These are phyloP conservation scores for Diachasma alloeum DNA, from an alignment of 1,140 invertebrate species.

Conservation along the genomic window DNA sequence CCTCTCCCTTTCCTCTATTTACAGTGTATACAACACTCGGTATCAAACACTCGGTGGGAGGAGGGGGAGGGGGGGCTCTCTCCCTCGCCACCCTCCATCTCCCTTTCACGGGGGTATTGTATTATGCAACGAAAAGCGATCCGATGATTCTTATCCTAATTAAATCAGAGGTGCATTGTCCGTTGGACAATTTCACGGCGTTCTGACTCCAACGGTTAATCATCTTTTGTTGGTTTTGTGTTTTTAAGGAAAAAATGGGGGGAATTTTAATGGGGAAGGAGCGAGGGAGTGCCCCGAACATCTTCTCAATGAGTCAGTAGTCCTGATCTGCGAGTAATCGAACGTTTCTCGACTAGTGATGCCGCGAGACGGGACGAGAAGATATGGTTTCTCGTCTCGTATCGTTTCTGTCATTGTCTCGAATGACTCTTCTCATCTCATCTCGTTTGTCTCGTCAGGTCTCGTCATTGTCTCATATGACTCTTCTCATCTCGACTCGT, in stretches of 20 bases:
- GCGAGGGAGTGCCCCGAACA: neutral
- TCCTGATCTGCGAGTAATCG: neutral
- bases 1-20: conserved; percentile 15
- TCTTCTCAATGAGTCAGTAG: no score
- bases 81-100: neutral
- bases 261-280: neutral
- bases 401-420: no score
- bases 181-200: conserved; percentile 29
- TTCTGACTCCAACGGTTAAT: no score
- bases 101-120: neutral
- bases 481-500: no score
- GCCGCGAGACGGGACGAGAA: no score
- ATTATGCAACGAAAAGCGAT: conserved; percentile 16
- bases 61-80: no score
- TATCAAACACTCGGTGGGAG: neutral
- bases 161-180: conserved; percentile 34
- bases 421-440: no score
- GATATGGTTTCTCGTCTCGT: no score
- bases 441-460: no score
- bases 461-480: no score
- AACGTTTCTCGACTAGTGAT: no score
- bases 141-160: conserved; percentile 45
- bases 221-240: no score
- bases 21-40: neutral
- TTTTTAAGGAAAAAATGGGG: neutral